Percentiles rank a stretch among this genome's conserved stretches.
Evolutionary conservation across 2,888 invertebrate genomes (phyloP).

Genomic region (Meliscaeva auricollis): DNA sequence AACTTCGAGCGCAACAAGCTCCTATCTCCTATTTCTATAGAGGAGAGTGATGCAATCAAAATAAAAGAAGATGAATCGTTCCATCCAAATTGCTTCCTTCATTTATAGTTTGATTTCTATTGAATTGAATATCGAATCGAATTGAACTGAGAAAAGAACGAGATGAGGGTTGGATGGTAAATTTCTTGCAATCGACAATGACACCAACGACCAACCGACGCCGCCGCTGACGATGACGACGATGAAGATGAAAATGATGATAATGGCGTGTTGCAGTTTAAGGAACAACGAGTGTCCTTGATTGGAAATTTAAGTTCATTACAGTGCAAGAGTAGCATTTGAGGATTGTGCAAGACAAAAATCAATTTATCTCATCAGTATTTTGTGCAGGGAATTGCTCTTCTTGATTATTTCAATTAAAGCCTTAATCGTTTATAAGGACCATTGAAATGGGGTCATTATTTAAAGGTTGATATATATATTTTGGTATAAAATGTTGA

Average conservation of each 20-base stretch:
- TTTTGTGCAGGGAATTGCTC: not conserved
- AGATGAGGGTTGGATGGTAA: not conserved
- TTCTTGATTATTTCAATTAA: not conserved
- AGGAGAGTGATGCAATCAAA: slow-evolving; percentile 16
- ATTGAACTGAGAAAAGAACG: slow-evolving; percentile 17
- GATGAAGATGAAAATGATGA: not conserved
- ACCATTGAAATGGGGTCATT: not conserved
- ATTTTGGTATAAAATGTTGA: too few species aligned
- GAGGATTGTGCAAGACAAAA: slow-evolving; percentile 19
- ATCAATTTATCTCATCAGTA: slow-evolving; percentile 17
- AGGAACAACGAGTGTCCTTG: slow-evolving; percentile 15
- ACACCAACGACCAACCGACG: too few species aligned
- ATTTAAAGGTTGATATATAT: not conserved
- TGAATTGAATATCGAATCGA: slow-evolving; percentile 26
- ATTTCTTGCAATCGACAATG: not conserved
- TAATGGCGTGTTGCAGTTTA: slow-evolving; percentile 30
- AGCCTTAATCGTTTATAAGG: not conserved
- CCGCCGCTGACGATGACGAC: not conserved
- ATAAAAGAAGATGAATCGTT: slow-evolving; percentile 11
- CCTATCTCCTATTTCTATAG: too few species aligned
- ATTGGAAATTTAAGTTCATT: slow-evolving; percentile 42
- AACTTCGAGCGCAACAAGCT: slow-evolving; percentile 5
- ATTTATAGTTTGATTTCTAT: slow-evolving; percentile 40
- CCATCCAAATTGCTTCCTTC: slow-evolving; percentile 37
- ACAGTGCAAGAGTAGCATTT: not conserved